Base-by-base conservation (phyloP, 2,797 vertebrate species). In the Platyrinchus mystaceus region DNA sequence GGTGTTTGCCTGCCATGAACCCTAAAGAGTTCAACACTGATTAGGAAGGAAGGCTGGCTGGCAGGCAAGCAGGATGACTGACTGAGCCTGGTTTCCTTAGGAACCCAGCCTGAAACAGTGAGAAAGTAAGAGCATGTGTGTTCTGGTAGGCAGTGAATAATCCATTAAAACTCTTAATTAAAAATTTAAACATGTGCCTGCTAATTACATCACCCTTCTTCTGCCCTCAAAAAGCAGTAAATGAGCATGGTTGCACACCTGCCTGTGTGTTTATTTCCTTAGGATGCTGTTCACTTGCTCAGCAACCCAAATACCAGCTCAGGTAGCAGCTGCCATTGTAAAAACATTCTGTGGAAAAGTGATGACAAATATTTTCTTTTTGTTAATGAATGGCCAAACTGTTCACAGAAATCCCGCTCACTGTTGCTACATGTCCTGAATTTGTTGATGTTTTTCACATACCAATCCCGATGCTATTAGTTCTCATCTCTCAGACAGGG, bases 151-250 rank as follows among this genome's bases (percentile, higher is more conserved):
- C 95, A 94, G 94, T 91, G 95, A 96, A 94, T 90, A 96, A 95
- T 92, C 96, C 88, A 96, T 95, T 96, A 96, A 94, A 91, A 96
- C 81, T 94, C 96, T 96, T 96, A 94, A 96, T 96, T 96, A 96
- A 96, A 96, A 97, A 96, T 94, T 88, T 94, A 95, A 96, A 95
- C 95, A 90, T 94, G 95, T 96, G 93, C 74, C 93, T 96, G 93
- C 94, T 96, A 96, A 96, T 96, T 97, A 95, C 94, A 94, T 84
- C 95, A 94, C 93, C 87, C 90, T 89, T 87, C 52, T 93, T 83
- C 41, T 94, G 88, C 85, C 90, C 91, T 95, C 86, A 73, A 58
- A 96, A 96, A 95, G 88, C 91, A 94, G 90, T 84, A 95, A 94
- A 95, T 96, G 88, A 95, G 93, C 91, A 94, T 87, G 58, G 88